phyloP scores from a whole-genome alignment of 2,113 vertebrate species.

The Alectura lathami region DNA sequence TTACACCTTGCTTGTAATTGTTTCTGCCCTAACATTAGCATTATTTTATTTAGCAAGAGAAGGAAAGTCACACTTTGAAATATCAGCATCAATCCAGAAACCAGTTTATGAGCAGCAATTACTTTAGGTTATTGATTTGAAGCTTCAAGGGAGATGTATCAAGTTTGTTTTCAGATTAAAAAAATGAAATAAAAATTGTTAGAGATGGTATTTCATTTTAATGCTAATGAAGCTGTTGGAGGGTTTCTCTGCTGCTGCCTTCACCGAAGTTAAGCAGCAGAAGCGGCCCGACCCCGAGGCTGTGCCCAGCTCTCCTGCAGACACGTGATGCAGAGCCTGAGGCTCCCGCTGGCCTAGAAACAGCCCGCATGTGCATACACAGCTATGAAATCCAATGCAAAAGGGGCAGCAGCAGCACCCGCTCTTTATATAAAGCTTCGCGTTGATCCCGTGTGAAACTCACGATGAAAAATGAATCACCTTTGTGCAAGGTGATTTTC shows the following conservation, averaged over 20 bases:
- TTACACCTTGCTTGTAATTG: neutral
- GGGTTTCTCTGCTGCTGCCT: fast-evolving
- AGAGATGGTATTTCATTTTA: neutral
- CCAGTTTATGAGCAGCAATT: constrained; percentile 2
- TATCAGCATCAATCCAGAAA: neutral
- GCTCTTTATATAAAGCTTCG: neutral
- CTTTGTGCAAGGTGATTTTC: neutral
- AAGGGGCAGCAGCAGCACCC: neutral
- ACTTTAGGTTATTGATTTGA: neutral
- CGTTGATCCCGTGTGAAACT: neutral
- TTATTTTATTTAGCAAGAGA: neutral
- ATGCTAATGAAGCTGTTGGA: neutral
- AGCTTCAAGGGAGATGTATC: neutral
- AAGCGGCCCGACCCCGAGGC: neutral
- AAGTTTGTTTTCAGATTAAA: neutral
- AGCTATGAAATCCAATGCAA: neutral
- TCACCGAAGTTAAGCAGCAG: neutral
- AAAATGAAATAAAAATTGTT: neutral
- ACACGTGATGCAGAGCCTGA: fast-evolving
- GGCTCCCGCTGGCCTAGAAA: neutral
- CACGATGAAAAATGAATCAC: fast-evolving
- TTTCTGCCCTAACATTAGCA: neutral
- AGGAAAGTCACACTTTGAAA: neutral
- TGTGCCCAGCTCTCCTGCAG: neutral
- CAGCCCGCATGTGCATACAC: neutral